phyloP scores from a whole-genome alignment of 2,113 vertebrate genomes.

The Loxodonta africana region DNA sequence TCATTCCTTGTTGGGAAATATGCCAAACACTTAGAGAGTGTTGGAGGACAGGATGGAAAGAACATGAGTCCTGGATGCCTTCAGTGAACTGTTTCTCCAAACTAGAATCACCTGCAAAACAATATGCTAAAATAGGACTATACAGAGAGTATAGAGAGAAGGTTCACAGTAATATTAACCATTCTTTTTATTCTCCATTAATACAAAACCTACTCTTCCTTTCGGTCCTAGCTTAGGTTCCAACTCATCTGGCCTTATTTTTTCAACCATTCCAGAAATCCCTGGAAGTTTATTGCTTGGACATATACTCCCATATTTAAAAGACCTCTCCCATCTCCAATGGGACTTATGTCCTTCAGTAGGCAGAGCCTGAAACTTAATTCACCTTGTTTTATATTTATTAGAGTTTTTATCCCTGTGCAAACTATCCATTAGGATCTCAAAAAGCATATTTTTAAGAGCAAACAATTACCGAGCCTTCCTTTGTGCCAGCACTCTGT shows the following conservation, averaged over 20 bases:
- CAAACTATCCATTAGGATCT: not conserved
- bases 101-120: not conserved
- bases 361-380: not conserved
- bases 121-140: not conserved
- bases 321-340: not conserved
- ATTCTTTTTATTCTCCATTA: not conserved
- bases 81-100: not conserved
- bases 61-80: not conserved
- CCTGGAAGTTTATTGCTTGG: not conserved
- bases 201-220: not conserved
- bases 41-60: not conserved
- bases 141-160: not conserved
- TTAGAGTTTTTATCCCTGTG: not conserved
- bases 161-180: not conserved
- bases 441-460: constrained; percentile 35
- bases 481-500: constrained; percentile 25
- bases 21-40: not conserved
- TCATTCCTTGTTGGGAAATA: not conserved
- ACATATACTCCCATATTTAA: constrained; percentile 4
- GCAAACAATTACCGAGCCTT: not conserved
- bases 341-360: not conserved
- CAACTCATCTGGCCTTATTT: not conserved
- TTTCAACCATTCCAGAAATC: not conserved
- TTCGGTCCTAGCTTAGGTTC: not conserved
- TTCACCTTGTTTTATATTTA: not conserved